These are phyloP conservation scores for Capreolus pygargus DNA, from an alignment of 2,113 vertebrate species.

Conservation along the genomic window DNA sequence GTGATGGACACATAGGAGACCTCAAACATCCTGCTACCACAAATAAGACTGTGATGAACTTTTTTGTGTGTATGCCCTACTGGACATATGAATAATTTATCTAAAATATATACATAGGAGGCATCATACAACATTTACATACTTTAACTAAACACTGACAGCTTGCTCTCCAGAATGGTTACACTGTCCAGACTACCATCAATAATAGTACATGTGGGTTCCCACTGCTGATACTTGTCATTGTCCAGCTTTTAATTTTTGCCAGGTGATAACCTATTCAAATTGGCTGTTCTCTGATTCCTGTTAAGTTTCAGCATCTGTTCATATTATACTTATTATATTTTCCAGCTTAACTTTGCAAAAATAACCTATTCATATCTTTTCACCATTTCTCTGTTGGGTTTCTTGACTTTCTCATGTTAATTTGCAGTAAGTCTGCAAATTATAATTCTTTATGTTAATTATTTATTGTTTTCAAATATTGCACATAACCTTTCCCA, in stretches of 20 bases:
- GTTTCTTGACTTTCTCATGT: background rate
- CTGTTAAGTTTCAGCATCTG: background rate
- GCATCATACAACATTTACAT: background rate
- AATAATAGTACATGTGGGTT: accelerated
- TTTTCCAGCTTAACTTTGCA: background rate
- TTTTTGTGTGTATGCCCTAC: background rate
- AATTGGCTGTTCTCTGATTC: background rate
- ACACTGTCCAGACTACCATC: background rate
- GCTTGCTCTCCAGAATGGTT: background rate
- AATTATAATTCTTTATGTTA: background rate
- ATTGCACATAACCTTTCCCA: background rate
- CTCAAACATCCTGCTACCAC: background rate
- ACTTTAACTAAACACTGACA: background rate
- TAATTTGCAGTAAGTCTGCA: background rate
- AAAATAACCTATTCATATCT: slow-evolving; percentile 8
- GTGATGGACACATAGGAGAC: background rate
- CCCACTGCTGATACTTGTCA: background rate
- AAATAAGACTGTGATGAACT: background rate
- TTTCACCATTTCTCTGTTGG: slow-evolving; percentile 10
- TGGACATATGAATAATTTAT: background rate
- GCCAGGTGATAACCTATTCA: background rate
- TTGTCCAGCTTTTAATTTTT: background rate
- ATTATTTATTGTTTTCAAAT: slow-evolving; percentile 38
- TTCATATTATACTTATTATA: background rate
- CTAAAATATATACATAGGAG: background rate